Base-by-base conservation (phyloP, 2,888 invertebrate genomes). In the Xanthorhoe spadicearia region DNA sequence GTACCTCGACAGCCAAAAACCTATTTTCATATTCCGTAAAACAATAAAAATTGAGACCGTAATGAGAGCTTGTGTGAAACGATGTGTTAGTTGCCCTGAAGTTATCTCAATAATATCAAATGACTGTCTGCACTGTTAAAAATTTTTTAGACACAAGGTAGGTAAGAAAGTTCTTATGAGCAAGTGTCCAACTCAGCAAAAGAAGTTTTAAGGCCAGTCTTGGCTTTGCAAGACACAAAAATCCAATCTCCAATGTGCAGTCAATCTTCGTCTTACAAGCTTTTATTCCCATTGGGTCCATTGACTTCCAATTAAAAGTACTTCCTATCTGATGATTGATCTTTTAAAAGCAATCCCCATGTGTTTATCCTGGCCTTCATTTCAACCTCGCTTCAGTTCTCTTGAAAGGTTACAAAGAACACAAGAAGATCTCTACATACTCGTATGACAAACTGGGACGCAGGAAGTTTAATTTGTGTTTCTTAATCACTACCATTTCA, bases 291-390 rank as follows among this genome's bases (percentile, higher is more conserved):
- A 49, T 55, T 35, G 61, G 49, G 19, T 32, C 17, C 54, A 61
- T 53, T 49, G 48, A 53, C n/a, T 61, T 60, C 32, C 35, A 32
- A 61, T 52, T 61, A 43, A 43, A 43, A 43, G 52, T 46, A 54
- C 46, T 52, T 50, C 46, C 38, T 17, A 56, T 59, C 64, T 46
- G 55, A 38, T 38, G 55, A 65, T 60, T 56, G 50, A 64, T 64
- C 60, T 55, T 51, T 48, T 55, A 48, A 53, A 38, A 28, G 50
- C 56, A 43, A 50, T 17, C 51, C 15, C 38, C 62, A 61, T 48
- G 52, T 61, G 65, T 61, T 64, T 49, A 55, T 32, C 15, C 18
- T 17, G 56, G 51, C 65, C 35, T 64, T 59, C 55, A 43, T 1
- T 0, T 13, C 48, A 50, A 19, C 56, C 65, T 65, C 52, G 61